These are phyloP conservation scores for Apolygus lucorum DNA, from an alignment of 1,140 invertebrate species.

Conservation along the genomic window DNA sequence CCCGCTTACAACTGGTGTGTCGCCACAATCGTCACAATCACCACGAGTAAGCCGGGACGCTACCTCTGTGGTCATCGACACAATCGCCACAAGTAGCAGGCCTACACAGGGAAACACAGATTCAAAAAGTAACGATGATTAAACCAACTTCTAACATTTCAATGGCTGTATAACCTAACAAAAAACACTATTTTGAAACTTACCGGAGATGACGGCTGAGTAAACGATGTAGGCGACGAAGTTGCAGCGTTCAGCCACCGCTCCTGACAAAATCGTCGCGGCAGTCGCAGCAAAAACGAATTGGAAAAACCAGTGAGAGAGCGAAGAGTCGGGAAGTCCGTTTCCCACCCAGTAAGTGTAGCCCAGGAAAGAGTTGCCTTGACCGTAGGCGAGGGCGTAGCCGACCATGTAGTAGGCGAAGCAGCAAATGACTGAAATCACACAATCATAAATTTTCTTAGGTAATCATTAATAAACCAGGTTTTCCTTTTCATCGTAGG, in stretches of 20 bases:
- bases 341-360: slow-evolving; percentile 32
- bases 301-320: slow-evolving; percentile 45
- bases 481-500: too few relatives aligned
- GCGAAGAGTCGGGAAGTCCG: slow-evolving; percentile 27
- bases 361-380: slow-evolving; percentile 36
- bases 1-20: too few relatives aligned
- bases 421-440: slow-evolving; percentile 47
- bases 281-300: slow-evolving; percentile 46
- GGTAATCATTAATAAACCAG: too few relatives aligned
- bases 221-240: slow-evolving; percentile 50
- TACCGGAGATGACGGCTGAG: slow-evolving; percentile 47
- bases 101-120: too few relatives aligned
- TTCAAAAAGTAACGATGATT: too few relatives aligned
- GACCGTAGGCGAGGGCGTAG: slow-evolving; percentile 46
- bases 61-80: too few relatives aligned
- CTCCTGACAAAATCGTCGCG: slow-evolving; percentile 47
- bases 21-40: too few relatives aligned
- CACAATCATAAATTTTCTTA: too few relatives aligned
- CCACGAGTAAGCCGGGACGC: too few relatives aligned
- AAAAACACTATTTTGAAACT: background rate
- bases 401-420: slow-evolving; percentile 49
- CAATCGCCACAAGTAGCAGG: too few relatives aligned
- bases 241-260: slow-evolving; percentile 49
- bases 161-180: background rate
- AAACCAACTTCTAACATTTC: too few relatives aligned